Evolutionary conservation across 64 coral and sea anemone genomes (phyloP), one percentile per base, ranked within the genome.

Genomic region (Anthopleura sola): DNA sequence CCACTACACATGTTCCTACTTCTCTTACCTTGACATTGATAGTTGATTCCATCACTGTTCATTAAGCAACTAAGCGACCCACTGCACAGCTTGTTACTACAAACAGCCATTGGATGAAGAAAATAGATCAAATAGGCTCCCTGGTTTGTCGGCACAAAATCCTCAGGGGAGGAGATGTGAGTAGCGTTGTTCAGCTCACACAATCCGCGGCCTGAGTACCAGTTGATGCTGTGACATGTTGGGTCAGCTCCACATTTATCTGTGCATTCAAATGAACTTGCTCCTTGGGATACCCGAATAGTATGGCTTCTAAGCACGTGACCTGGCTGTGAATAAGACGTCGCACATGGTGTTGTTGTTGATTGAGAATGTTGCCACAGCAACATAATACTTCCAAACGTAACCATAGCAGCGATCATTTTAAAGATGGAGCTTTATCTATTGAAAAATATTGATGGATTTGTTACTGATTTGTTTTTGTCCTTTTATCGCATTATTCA

Each of bases 111-210:
- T 29, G 62, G 62, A 29, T 29, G 62, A 68, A 19, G 62, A 14
- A 21, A 24, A 14, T 68, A 68, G 5, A 68, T 21, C 5, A 68
- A 24, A 29, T 68, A 68, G 20, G 2, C 15, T 68, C 62, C 62
- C 19, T 21, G 19, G 20, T 21, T 24, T 21, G 19, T 14, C 15
- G 62, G 62, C 5, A 68, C 62, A 68, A 68, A 29, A 68, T 29
- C 62, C 62, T 68, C 62, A 68, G 62, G 62, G 62, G 19, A 68
- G 62, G 62, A 68, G 62, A 68, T 3, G 62, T 68, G 62, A 68
- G 62, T 68, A 68, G 20, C 62, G 62, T 68, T 29, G 28, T 68
- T 68, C 62, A 68, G 62, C 18, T 68, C 20, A 68, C 62, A 68
- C 62, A 68, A 14, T 3, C 62, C 62, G 19, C 2, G 19, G 28